A percentile compares a stretch with the other conserved stretches of the same genome.
phyloP scores from a whole-genome alignment of 2,797 vertebrate genomes.

The Paramormyrops hopkinsi region DNA sequence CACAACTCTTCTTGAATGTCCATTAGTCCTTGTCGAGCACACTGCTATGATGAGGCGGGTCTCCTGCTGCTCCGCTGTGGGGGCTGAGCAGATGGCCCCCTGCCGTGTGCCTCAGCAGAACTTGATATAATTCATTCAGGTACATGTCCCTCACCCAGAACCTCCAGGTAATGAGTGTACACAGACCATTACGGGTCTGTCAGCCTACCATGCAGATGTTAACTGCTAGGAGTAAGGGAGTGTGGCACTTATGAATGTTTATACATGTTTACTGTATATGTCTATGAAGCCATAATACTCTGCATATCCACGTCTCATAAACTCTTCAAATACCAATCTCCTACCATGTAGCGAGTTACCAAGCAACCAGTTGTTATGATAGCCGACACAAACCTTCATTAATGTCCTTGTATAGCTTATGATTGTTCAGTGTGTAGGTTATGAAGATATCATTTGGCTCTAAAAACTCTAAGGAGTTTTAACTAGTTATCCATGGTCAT shows the following conservation, averaged over 20 bases:
- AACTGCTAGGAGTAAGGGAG: constrained; percentile 21
- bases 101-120: constrained; percentile 26
- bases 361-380: background rate
- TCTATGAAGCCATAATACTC: background rate
- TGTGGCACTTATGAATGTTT: constrained; percentile 23
- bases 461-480: background rate
- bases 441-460: background rate
- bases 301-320: background rate
- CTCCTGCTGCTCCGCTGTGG: background rate
- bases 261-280: constrained; percentile 22
- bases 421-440: background rate
- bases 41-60: too few species aligned
- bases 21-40: background rate
- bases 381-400: background rate
- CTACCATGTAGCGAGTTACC: background rate
- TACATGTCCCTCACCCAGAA: background rate
- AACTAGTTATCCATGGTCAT: background rate
- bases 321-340: background rate
- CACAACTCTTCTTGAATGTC: background rate
- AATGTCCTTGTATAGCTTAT: background rate
- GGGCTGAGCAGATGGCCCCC: background rate
- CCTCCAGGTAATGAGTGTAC: constrained; percentile 28
- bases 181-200: constrained; percentile 40
- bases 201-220: constrained; percentile 26
- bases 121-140: constrained; percentile 25